These are phyloP conservation scores for Yasuhikotakia modesta DNA, from an alignment of 2,797 vertebrate species.

Conservation along the genomic window DNA sequence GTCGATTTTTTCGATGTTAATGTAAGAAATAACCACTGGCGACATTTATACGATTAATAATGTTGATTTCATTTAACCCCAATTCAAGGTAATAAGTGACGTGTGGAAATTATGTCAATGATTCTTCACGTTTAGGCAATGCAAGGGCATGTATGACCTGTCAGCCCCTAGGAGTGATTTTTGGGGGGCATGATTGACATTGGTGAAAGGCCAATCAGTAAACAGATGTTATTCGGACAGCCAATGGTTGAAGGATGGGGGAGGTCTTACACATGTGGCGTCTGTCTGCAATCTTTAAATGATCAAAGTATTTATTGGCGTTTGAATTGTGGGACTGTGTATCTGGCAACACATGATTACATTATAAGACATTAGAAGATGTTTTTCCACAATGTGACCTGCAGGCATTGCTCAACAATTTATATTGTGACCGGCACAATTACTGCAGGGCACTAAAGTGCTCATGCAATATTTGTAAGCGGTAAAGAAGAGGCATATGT, in stretches of 20 bases:
- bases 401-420: neutral
- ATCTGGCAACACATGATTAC: slow-evolving; percentile 9
- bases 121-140: slow-evolving; percentile 23
- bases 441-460: neutral
- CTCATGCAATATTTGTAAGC: neutral
- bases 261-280: slow-evolving; percentile 46
- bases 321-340: slow-evolving; percentile 2
- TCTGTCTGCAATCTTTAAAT: slow-evolving; percentile 21
- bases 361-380: neutral
- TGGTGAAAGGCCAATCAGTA: slow-evolving; percentile 52
- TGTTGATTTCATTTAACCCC: neutral
- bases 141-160: slow-evolving; percentile 43
- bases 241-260: slow-evolving; percentile 56
- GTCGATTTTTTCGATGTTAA: slow-evolving; percentile 7
- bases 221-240: slow-evolving; percentile 50
- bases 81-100: neutral
- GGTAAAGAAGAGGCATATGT: neutral
- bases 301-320: slow-evolving; percentile 11
- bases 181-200: slow-evolving; percentile 44
- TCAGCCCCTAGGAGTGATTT: slow-evolving; percentile 47
- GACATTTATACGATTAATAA: neutral
- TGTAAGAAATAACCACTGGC: neutral
- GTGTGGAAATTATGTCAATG: neutral
- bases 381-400: slow-evolving; percentile 1
- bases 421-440: neutral